phyloP scores from a whole-genome alignment of 2,797 vertebrate species.

The Eospalax fontanierii region DNA sequence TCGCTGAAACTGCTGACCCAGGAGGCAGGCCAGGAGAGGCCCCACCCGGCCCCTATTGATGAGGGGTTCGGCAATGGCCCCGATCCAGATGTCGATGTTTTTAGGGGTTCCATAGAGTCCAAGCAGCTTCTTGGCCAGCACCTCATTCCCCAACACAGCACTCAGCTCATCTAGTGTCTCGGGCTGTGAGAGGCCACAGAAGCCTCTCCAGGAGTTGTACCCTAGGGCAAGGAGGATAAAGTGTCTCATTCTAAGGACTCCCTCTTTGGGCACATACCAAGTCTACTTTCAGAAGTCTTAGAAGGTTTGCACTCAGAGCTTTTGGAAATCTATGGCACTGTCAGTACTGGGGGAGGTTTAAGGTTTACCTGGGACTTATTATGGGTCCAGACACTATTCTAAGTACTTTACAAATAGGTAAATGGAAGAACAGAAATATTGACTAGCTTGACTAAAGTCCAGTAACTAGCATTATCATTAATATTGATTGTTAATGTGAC shows the following conservation, averaged over 20 bases:
- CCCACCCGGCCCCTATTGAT: constrained; percentile 92
- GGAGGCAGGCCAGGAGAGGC: constrained; percentile 94
- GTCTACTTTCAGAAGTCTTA: neutral
- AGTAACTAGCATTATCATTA: neutral
- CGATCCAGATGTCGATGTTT: constrained; percentile 96
- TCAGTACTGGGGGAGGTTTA: neutral
- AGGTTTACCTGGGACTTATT: neutral
- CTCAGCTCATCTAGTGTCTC: constrained; percentile 88
- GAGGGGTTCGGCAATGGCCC: constrained; percentile 93
- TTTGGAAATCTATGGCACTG: neutral
- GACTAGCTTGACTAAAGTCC: neutral
- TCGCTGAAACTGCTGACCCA: constrained; percentile 93
- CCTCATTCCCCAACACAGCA: constrained; percentile 88
- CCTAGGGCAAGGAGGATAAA: constrained; percentile 86
- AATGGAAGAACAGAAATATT: neutral
- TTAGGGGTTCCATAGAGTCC: constrained; percentile 91
- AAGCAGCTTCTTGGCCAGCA: constrained; percentile 91
- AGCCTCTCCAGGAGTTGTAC: constrained; percentile 94
- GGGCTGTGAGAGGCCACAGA: constrained; percentile 93
- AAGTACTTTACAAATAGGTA: neutral
- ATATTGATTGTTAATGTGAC: neutral
- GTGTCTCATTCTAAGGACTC: constrained; percentile 1
- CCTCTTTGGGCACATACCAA: neutral
- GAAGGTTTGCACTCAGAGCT: neutral
- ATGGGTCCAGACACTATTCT: neutral